Evolutionary conservation across 1,140 invertebrate species (phyloP).

Genomic region (Episyrphus balteatus): DNA sequence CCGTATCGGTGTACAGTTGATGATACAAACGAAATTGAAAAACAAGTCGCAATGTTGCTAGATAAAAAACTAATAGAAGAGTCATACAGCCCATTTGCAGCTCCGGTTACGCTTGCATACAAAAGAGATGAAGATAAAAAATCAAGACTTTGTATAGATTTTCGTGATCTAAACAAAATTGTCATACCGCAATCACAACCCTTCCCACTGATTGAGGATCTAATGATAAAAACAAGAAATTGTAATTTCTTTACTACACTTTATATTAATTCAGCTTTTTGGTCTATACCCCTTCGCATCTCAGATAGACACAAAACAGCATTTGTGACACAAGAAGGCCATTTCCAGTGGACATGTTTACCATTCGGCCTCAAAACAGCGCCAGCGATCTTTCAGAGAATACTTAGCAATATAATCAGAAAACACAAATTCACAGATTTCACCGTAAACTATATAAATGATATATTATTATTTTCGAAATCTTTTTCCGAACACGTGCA

Average conservation of each 20-base stretch:
- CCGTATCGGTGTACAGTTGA: constrained; percentile 20
- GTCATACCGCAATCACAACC: constrained; percentile 32
- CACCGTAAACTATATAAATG: no score
- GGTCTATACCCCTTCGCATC: constrained; percentile 19
- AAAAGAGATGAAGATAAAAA: constrained; percentile 25
- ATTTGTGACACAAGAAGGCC: constrained; percentile 33
- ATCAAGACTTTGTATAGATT: constrained; percentile 26
- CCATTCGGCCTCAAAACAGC: constrained; percentile 18
- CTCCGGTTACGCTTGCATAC: constrained; percentile 21
- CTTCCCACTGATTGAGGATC: constrained; percentile 30
- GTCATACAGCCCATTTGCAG: constrained; percentile 22
- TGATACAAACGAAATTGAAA: constrained; percentile 25
- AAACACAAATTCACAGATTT: constrained; percentile 21
- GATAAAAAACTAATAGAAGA: constrained; percentile 21
- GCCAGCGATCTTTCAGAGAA: constrained; percentile 29
- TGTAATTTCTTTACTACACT: constrained; percentile 28
- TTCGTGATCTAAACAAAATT: constrained; percentile 30
- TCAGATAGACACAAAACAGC: constrained; percentile 29
- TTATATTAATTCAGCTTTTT: constrained; percentile 29
- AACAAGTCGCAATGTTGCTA: constrained; percentile 21
- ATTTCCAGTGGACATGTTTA: constrained; percentile 27
- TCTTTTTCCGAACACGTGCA: no score
- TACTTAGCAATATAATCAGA: constrained; percentile 21
- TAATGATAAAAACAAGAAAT: constrained; percentile 21
- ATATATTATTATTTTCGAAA: no score